A percentile compares a stretch with the other conserved stretches of the same genome.
phyloP scores from a whole-genome alignment of 64 coral and sea anemone genomes.

The Actinia equina region DNA sequence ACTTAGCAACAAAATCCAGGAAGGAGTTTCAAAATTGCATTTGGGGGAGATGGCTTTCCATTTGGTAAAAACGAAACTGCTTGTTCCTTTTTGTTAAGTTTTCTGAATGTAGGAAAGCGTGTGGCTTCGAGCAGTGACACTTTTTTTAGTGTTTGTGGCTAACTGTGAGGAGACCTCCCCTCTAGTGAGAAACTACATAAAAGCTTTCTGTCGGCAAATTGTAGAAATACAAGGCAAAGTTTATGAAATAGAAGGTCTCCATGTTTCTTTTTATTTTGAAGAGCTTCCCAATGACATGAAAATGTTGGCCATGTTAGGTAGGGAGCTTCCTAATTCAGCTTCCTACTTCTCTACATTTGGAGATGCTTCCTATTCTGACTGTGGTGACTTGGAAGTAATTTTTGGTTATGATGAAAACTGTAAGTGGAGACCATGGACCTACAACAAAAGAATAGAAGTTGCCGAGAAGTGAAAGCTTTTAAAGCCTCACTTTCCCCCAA shows the following conservation, averaged over 20 bases:
- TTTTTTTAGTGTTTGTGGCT: conserved; percentile 35
- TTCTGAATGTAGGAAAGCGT: conserved; percentile 24
- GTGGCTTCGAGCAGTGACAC: conserved; percentile 24
- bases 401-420: conserved; percentile 21
- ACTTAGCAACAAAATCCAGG: conserved; percentile 13
- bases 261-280: conserved; percentile 33
- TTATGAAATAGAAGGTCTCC: conserved; percentile 27
- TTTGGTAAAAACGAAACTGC: conserved; percentile 60
- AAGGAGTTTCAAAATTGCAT: conserved; percentile 54
- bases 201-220: conserved; percentile 21
- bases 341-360: conserved; percentile 40
- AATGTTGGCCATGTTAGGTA: conserved; percentile 36
- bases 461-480: conserved; percentile 25
- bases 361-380: conserved; percentile 24
- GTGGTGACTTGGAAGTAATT: conserved; percentile 14
- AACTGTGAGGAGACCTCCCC: conserved; percentile 29
- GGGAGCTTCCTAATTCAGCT: conserved; percentile 26
- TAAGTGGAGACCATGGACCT: conserved; percentile 31
- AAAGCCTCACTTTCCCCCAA: conserved; percentile 14
- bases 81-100: conserved; percentile 48
- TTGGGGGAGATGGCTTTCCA: conserved; percentile 61
- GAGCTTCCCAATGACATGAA: conserved; percentile 50
- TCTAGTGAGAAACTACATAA: no score
- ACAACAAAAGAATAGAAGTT: background rate
- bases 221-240: conserved; percentile 26